Evolutionary conservation across 2,113 vertebrate species (phyloP).

Genomic region (Anguilla japonica): DNA sequence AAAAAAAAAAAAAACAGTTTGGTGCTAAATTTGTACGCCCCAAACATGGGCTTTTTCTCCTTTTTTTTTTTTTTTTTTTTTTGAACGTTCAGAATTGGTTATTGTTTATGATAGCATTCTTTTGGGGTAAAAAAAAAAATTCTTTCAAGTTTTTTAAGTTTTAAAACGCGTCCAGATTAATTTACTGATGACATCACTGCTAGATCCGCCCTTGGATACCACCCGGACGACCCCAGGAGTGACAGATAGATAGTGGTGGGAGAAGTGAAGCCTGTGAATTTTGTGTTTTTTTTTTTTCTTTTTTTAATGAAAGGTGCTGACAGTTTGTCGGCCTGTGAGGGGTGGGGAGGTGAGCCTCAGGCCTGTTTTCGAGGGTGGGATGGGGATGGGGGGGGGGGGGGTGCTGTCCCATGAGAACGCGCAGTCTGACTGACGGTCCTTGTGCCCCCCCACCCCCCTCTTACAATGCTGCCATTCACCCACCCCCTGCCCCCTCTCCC

Average conservation of each 20-base stretch:
- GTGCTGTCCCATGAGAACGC: conserved; percentile 67
- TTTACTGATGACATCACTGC: background rate
- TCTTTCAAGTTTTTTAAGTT: no score
- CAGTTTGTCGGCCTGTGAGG: background rate
- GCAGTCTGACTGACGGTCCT: conserved; percentile 64
- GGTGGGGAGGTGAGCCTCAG: background rate
- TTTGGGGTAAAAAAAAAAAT: no score
- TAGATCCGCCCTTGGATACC: background rate
- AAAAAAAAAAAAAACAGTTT: no score
- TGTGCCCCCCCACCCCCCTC: conserved; percentile 51
- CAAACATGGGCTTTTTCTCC: no score
- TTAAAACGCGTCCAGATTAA: no score
- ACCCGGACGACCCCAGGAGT: background rate
- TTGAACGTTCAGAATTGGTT: no score
- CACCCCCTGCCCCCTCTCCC: conserved; percentile 3
- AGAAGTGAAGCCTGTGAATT: background rate
- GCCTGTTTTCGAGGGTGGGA: conserved; percentile 9
- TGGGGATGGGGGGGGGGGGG: conserved; percentile 52
- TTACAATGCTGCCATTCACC: conserved; percentile 77
- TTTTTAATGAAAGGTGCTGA: background rate
- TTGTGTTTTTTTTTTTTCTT: background rate
- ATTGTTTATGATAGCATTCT: no score
- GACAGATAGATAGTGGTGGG: background rate
- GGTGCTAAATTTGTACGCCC: no score
- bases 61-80: no score